phyloP scores from a whole-genome alignment of 2,888 invertebrate genomes.

The Eupithecia inturbata region DNA sequence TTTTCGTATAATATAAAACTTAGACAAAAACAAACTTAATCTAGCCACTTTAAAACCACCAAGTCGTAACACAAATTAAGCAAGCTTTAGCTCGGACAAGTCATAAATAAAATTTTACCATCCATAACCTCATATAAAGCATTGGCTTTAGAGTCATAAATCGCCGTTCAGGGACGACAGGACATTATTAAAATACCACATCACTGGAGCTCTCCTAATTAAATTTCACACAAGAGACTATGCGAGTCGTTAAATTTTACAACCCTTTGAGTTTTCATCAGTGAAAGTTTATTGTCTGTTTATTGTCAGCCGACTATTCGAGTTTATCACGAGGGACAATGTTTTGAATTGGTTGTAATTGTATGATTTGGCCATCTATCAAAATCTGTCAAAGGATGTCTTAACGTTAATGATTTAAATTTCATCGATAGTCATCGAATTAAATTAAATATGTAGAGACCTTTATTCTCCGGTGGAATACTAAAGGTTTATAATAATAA shows the following conservation, averaged over 20 bases:
- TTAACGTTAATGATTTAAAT: background rate
- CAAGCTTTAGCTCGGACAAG: slow-evolving; percentile 40
- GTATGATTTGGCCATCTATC: slow-evolving; percentile 5
- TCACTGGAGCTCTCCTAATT: slow-evolving; percentile 74
- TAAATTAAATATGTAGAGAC: background rate
- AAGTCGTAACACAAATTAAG: slow-evolving; percentile 24
- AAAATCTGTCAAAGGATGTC: background rate
- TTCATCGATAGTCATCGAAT: background rate
- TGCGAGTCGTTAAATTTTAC: slow-evolving; percentile 72
- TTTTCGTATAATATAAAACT: background rate
- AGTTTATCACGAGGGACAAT: slow-evolving; percentile 31
- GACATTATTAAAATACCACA: slow-evolving; percentile 78
- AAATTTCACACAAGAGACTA: slow-evolving; percentile 75
- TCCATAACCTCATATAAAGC: slow-evolving; percentile 60
- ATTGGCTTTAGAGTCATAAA: slow-evolving; percentile 64
- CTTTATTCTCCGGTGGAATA: background rate
- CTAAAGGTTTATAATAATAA: too few relatives aligned
- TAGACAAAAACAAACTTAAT: background rate
- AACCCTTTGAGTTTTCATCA: slow-evolving; percentile 71
- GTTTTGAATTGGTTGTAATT: slow-evolving; percentile 23
- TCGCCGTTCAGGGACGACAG: slow-evolving; percentile 62
- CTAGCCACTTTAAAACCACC: background rate
- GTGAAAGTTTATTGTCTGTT: slow-evolving; percentile 59
- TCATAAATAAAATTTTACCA: slow-evolving; percentile 66
- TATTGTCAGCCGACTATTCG: slow-evolving; percentile 41